Evolutionary conservation across 2,113 vertebrate species (phyloP).

Genomic region (Nannospalax galili): DNA sequence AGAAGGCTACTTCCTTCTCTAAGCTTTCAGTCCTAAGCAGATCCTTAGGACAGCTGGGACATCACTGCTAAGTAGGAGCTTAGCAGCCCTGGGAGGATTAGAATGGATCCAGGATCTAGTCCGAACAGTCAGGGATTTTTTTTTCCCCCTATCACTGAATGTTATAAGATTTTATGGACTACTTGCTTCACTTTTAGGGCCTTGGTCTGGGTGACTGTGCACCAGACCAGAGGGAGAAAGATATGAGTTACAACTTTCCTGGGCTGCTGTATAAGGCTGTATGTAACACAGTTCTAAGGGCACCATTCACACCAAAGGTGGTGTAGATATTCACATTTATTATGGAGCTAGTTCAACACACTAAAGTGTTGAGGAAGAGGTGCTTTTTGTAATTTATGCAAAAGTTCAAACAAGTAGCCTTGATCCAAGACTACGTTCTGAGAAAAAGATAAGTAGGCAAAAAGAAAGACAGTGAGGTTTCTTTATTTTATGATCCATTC

Average conservation of each 20-base stretch:
- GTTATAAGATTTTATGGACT: constrained; percentile 37
- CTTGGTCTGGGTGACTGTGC: not conserved
- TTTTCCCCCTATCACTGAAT: not conserved
- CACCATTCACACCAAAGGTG: not conserved
- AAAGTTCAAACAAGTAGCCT: not conserved
- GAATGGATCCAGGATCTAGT: constrained; percentile 61
- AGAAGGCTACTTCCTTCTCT: not conserved
- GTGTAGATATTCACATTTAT: not conserved
- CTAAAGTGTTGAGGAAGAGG: not conserved
- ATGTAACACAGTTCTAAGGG: not conserved
- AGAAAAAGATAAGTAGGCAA: not conserved
- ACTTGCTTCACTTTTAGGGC: constrained; percentile 42
- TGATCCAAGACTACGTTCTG: not conserved
- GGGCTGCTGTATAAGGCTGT: not conserved
- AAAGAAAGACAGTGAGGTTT: not conserved
- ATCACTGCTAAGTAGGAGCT: constrained; percentile 16
- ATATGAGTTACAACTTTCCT: not conserved
- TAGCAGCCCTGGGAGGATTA: constrained; percentile 4
- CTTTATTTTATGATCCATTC: not conserved
- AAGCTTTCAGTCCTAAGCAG: not conserved
- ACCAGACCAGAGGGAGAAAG: not conserved
- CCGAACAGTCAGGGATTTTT: constrained; percentile 41
- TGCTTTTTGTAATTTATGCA: not conserved
- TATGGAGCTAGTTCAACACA: not conserved
- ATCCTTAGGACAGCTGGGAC: constrained; percentile 29